A percentile compares a stretch with the other conserved stretches of the same genome.
These are phyloP conservation scores for Stichopus chloronotus DNA, from an alignment of 35 echinoderm and acorn worm genomes.

Conservation along the genomic window DNA sequence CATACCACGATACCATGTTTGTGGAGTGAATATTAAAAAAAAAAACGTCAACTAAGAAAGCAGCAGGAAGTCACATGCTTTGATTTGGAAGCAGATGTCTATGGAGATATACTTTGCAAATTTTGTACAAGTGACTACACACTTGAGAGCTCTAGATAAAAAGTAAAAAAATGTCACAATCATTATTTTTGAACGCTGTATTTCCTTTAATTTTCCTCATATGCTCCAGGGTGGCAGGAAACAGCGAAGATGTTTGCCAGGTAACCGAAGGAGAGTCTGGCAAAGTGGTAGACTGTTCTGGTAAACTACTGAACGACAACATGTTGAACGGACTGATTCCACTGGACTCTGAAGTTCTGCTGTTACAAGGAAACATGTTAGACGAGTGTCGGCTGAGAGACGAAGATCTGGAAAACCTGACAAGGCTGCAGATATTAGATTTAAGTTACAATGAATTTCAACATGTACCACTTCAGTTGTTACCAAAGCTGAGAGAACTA, in stretches of 20 bases:
- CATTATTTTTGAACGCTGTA: neutral
- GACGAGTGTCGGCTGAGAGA: neutral
- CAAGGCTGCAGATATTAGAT: neutral
- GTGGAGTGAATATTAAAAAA: too few species aligned
- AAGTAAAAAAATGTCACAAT: too few species aligned
- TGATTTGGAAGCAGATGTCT: too few species aligned
- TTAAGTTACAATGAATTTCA: conserved; percentile 15
- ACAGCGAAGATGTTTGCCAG: neutral
- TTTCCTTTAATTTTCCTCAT: neutral
- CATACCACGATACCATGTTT: too few species aligned
- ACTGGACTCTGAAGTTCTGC: neutral
- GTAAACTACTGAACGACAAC: neutral
- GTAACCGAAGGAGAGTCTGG: neutral
- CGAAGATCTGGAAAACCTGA: neutral
- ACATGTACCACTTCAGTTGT: neutral
- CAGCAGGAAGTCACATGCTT: too few species aligned
- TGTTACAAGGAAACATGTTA: neutral
- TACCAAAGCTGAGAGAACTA: neutral
- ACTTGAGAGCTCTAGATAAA: too few species aligned
- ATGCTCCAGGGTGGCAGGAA: neutral
- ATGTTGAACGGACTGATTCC: neutral
- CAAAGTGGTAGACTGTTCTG: neutral
- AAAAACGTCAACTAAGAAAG: too few species aligned
- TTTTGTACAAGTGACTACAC: too few species aligned
- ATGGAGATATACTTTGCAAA: too few species aligned